These are phyloP conservation scores for Dromius quadrimaculatus DNA, from an alignment of 2,888 invertebrate genomes.

Conservation along the genomic window DNA sequence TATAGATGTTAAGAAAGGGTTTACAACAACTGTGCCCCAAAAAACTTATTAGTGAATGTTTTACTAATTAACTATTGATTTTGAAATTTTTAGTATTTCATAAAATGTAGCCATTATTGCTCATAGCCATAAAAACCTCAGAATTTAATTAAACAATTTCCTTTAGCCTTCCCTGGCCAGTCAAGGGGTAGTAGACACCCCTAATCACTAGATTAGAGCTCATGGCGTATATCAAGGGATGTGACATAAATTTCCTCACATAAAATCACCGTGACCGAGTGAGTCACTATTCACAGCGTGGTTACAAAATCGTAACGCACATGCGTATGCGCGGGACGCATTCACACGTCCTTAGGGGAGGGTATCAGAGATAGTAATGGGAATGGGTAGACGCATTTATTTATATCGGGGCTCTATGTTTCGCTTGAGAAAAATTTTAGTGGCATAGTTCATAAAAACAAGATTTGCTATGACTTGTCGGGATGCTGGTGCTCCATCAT, in stretches of 20 bases:
- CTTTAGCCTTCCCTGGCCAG: neutral
- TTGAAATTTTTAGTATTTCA: too few species aligned
- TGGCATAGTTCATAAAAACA: too few species aligned
- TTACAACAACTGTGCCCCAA: too few species aligned
- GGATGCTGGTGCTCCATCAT: too few species aligned
- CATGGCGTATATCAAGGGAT: constrained; percentile 6
- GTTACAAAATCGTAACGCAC: neutral
- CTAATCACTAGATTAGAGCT: constrained; percentile 9
- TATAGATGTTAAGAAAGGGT: too few species aligned
- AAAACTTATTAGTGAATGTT: too few species aligned
- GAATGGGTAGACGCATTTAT: constrained; percentile 12
- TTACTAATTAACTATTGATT: too few species aligned
- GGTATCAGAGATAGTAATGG: constrained; percentile 25
- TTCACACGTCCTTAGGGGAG: neutral
- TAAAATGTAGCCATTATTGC: neutral
- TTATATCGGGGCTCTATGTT: constrained; percentile 21
- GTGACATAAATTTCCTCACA: constrained; percentile 30
- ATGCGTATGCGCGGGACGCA: neutral
- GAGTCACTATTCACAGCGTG: too few species aligned
- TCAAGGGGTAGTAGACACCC: constrained; percentile 6
- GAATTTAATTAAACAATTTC: constrained; percentile 13
- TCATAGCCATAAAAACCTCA: neutral
- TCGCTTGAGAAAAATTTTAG: too few species aligned
- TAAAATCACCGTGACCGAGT: constrained; percentile 27
- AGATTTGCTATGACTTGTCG: too few species aligned